Percentiles rank a stretch among this genome's conserved stretches.
Conservation (phyloP, 2,113 vertebrate species). For the Amphiprion ocellaris region DNA sequence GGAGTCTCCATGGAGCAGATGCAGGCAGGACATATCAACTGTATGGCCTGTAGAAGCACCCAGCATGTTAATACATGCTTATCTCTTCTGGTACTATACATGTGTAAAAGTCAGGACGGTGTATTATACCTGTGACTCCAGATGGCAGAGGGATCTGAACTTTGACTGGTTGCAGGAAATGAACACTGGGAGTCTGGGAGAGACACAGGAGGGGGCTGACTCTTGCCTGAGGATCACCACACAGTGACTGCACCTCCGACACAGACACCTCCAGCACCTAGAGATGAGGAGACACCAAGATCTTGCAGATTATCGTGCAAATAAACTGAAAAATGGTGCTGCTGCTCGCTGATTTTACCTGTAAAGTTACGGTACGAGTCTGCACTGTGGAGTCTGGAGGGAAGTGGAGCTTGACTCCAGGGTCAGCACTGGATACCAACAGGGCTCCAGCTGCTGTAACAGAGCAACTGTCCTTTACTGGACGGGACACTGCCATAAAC, state of each 20-base stretch:
- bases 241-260: constrained; percentile 84
- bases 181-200: constrained; percentile 84
- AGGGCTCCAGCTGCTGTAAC: constrained; percentile 89
- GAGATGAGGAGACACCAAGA: constrained; percentile 4
- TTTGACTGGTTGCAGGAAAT: constrained; percentile 91
- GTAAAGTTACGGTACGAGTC: constrained; percentile 73
- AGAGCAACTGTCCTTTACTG: constrained; percentile 87
- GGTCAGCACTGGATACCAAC: constrained; percentile 89
- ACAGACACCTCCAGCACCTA: constrained; percentile 89
- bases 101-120: neutral
- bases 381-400: constrained; percentile 87
- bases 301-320: neutral
- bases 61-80: constrained; percentile 14
- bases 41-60: constrained; percentile 84
- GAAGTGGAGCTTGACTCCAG: constrained; percentile 91
- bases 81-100: neutral
- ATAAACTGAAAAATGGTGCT: neutral
- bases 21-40: constrained; percentile 87
- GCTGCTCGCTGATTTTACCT: constrained; percentile 62
- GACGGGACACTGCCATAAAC: constrained; percentile 92
- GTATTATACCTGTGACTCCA: constrained; percentile 89
- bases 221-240: constrained; percentile 78
- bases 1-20: constrained; percentile 90
- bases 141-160: constrained; percentile 94
- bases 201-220: constrained; percentile 91